Evolutionary conservation across 2,888 invertebrate species (phyloP).

Genomic region (Carcina quercana): DNA sequence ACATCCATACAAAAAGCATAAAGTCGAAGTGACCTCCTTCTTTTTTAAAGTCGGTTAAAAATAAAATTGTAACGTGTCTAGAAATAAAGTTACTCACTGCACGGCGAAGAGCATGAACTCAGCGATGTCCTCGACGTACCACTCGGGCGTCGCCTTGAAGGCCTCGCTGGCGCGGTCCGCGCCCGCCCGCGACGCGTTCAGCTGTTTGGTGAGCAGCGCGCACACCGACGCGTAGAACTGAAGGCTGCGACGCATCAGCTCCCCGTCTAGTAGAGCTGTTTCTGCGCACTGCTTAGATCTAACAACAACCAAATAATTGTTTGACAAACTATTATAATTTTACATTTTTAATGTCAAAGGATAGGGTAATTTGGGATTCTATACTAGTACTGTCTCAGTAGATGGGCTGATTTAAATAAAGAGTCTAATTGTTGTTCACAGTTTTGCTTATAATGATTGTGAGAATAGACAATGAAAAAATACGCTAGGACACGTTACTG

Average conservation of each 20-base stretch:
- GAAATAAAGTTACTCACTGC: constrained; percentile 80
- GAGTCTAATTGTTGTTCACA: too few species aligned
- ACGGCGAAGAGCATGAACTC: constrained; percentile 95
- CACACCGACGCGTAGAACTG: constrained; percentile 92
- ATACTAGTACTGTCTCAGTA: too few species aligned
- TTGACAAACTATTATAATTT: background rate
- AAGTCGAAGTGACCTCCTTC: too few species aligned
- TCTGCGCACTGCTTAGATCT: constrained; percentile 95
- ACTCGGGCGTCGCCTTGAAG: constrained; percentile 96
- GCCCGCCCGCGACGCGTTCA: constrained; percentile 78
- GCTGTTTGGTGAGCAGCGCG: constrained; percentile 81
- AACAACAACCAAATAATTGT: too few species aligned
- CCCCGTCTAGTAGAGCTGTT: constrained; percentile 89
- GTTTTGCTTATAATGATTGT: too few species aligned
- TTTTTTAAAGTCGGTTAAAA: too few species aligned
- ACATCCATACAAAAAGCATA: too few species aligned
- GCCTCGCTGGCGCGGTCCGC: constrained; percentile 65
- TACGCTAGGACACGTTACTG: too few species aligned
- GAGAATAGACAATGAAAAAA: too few species aligned
- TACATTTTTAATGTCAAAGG: background rate
- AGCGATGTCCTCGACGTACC: constrained; percentile 98
- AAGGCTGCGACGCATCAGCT: constrained; percentile 85
- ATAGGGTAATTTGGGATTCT: too few species aligned
- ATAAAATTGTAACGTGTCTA: constrained; percentile 86
- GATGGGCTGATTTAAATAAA: too few species aligned